Evolutionary conservation across 2,113 vertebrate genomes (phyloP).

Genomic region (Taurulus bubalis): DNA sequence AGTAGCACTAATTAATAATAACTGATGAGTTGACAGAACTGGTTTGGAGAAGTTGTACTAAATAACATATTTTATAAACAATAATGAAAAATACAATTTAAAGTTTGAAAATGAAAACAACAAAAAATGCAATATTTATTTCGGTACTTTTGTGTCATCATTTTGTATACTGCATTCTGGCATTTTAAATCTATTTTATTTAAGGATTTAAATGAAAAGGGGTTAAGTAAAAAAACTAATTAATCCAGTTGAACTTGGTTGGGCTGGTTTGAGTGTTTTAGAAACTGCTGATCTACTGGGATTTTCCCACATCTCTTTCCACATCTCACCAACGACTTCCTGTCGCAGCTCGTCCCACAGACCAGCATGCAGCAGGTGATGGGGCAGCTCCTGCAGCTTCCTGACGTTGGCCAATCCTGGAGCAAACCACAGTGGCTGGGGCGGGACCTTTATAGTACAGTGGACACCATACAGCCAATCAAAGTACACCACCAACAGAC

Average conservation of each 20-base stretch:
- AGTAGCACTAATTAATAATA: neutral
- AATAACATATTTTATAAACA: neutral
- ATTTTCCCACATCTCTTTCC: neutral
- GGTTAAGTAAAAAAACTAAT: too few species aligned
- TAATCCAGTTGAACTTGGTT: too few species aligned
- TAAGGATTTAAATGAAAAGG: too few species aligned
- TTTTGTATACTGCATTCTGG: neutral
- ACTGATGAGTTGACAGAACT: neutral
- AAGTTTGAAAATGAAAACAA: neutral
- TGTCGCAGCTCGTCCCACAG: conserved; percentile 80
- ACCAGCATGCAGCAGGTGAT: conserved; percentile 82
- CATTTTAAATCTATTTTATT: neutral
- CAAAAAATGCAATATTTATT: neutral
- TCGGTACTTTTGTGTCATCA: neutral
- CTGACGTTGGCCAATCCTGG: conserved; percentile 81
- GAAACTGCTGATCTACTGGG: neutral
- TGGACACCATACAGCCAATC: conserved; percentile 29
- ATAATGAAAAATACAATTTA: neutral
- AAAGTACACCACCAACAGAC: neutral
- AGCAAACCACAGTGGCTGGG: conserved; percentile 88
- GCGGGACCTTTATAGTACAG: conserved; percentile 74
- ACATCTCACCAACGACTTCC: conserved; percentile 84
- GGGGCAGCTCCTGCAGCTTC: conserved; percentile 86
- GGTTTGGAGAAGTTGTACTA: neutral
- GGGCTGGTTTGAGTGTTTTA: neutral